Percentiles rank a stretch among this genome's conserved stretches.
Evolutionary conservation across 2,797 vertebrate genomes (phyloP).

Genomic region (Phylloscopus collybita): DNA sequence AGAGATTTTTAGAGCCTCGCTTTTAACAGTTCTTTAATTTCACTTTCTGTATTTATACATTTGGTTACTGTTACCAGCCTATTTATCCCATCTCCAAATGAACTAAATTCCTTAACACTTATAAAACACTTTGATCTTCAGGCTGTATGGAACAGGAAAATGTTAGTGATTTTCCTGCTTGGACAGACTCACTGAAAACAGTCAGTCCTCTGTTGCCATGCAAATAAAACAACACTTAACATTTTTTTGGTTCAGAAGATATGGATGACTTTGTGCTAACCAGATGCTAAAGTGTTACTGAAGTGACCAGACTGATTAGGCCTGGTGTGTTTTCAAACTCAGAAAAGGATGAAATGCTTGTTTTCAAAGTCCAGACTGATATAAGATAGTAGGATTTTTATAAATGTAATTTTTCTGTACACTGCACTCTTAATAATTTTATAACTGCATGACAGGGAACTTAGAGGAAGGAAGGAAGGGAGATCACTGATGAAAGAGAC

Average conservation of each 20-base stretch:
- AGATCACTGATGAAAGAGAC: slow-evolving; percentile 75
- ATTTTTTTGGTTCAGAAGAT: neutral
- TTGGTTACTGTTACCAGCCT: neutral
- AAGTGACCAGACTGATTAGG: slow-evolving; percentile 55
- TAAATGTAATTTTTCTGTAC: slow-evolving; percentile 60
- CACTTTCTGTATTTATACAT: neutral
- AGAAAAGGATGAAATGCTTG: slow-evolving; percentile 34
- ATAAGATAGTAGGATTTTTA: slow-evolving; percentile 52
- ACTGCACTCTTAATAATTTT: slow-evolving; percentile 66
- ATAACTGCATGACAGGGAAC: slow-evolving; percentile 66
- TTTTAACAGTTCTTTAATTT: neutral
- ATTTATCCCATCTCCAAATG: neutral
- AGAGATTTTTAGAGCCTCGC: neutral
- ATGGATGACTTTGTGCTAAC: neutral
- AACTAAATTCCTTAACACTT: neutral
- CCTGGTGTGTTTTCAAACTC: slow-evolving; percentile 47
- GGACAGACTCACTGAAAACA: neutral
- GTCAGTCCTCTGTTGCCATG: neutral
- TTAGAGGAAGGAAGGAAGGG: slow-evolving; percentile 69
- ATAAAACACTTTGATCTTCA: neutral
- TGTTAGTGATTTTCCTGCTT: neutral
- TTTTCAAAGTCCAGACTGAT: slow-evolving; percentile 65
- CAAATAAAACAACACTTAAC: neutral
- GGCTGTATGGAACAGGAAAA: neutral
- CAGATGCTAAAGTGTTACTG: neutral